These are phyloP conservation scores for Hylaeus anthracinus DNA, from an alignment of 1,140 invertebrate species.

Conservation along the genomic window DNA sequence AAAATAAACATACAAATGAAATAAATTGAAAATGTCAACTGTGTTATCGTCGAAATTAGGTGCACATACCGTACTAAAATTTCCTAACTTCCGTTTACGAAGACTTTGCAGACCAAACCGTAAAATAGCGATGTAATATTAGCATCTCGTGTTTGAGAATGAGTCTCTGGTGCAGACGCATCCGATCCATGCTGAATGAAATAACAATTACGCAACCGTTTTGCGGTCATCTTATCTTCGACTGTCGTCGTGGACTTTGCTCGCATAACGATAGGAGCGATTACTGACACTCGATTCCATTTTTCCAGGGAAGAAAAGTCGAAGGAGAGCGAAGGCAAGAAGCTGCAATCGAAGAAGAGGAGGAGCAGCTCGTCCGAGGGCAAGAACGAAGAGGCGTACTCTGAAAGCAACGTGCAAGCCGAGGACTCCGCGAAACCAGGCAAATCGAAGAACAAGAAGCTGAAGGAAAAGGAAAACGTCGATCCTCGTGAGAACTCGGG, in stretches of 20 bases:
- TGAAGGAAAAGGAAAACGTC: slow-evolving; percentile 17
- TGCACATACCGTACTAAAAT: too few relatives aligned
- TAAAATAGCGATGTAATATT: too few relatives aligned
- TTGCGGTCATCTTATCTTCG: slow-evolving; percentile 14
- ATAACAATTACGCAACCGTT: slow-evolving; percentile 14
- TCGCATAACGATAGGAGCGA: not conserved
- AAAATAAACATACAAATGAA: too few relatives aligned
- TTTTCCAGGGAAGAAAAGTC: slow-evolving; percentile 13
- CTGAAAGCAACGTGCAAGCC: not conserved
- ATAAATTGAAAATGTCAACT: too few relatives aligned
- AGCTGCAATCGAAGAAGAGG: slow-evolving; percentile 17
- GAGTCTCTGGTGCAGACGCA: not conserved
- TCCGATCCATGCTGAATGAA: too few relatives aligned
- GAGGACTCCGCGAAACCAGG: not conserved
- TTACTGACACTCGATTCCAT: not conserved
- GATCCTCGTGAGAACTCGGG: not conserved
- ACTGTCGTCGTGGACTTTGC: not conserved
- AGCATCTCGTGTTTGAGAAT: too few relatives aligned
- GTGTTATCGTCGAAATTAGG: too few relatives aligned
- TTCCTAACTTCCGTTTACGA: too few relatives aligned
- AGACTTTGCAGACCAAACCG: too few relatives aligned
- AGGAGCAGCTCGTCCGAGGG: slow-evolving; percentile 23
- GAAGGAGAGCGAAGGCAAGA: not conserved
- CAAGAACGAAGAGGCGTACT: not conserved
- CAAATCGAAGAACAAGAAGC: slow-evolving; percentile 26